These are phyloP conservation scores for Drosophila tropicalis DNA, from an alignment of 1,140 invertebrate species.

Conservation along the genomic window DNA sequence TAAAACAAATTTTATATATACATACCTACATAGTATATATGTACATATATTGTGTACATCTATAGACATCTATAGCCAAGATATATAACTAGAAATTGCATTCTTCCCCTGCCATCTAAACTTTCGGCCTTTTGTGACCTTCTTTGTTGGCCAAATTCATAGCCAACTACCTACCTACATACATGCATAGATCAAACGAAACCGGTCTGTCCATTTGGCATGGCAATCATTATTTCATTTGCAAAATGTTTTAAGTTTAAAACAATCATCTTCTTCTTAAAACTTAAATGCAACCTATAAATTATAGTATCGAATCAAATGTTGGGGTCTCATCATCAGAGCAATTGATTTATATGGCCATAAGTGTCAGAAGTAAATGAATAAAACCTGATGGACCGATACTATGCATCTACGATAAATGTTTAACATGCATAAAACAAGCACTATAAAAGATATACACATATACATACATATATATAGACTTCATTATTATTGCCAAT, in stretches of 20 bases:
- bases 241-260: too few relatives aligned
- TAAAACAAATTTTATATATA: conserved; percentile 41
- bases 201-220: not conserved
- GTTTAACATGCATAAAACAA: too few relatives aligned
- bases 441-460: too few relatives aligned
- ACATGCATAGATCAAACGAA: not conserved
- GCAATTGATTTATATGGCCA: conserved; percentile 6
- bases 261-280: too few relatives aligned
- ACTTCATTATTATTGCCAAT: too few relatives aligned
- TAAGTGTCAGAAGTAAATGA: conserved; percentile 11
- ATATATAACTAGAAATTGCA: conserved; percentile 12
- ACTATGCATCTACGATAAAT: too few relatives aligned
- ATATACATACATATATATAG: too few relatives aligned
- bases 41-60: too few relatives aligned
- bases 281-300: not conserved
- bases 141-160: not conserved
- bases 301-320: not conserved
- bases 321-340: not conserved
- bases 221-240: too few relatives aligned
- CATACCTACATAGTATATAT: too few relatives aligned
- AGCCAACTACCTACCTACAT: too few relatives aligned
- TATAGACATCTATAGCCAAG: too few relatives aligned
- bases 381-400: not conserved
- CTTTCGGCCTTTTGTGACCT: conserved; percentile 2
- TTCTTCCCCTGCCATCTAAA: not conserved